These are phyloP conservation scores for Standfussiana lucernea DNA, from an alignment of 2,888 invertebrate species.

Conservation along the genomic window DNA sequence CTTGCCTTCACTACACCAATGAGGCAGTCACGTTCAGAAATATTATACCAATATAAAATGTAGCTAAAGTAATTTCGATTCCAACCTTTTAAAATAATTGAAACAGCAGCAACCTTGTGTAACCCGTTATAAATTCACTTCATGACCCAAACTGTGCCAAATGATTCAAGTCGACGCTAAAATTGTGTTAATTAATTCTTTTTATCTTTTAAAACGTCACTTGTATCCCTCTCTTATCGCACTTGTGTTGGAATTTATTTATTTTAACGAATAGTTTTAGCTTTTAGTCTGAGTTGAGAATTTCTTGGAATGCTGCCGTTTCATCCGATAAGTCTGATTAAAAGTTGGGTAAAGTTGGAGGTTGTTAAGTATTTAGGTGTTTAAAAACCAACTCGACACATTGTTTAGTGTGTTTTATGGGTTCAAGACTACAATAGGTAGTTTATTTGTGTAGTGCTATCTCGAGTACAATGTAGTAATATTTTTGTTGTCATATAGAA, in stretches of 20 bases:
- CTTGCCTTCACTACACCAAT: background rate
- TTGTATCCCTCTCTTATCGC: conserved; percentile 48
- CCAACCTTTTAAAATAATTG: conserved; percentile 12
- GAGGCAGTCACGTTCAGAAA: background rate
- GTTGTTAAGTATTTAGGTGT: conserved; percentile 38
- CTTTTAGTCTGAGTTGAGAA: conserved; percentile 2
- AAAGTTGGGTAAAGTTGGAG: conserved; percentile 30
- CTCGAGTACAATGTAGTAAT: background rate
- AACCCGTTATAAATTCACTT: conserved; percentile 27
- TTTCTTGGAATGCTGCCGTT: conserved; percentile 43
- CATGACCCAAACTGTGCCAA: conserved; percentile 54
- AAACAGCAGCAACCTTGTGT: conserved; percentile 2
- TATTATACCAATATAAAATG: background rate
- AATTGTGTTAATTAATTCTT: conserved; percentile 56
- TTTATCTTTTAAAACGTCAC: conserved; percentile 48
- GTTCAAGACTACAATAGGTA: background rate
- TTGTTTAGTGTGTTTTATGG: conserved; percentile 16
- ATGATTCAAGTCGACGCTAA: conserved; percentile 28
- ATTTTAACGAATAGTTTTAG: conserved; percentile 54
- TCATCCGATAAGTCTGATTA: conserved; percentile 29
- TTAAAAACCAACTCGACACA: conserved; percentile 23
- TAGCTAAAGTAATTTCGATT: background rate
- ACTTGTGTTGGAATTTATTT: conserved; percentile 52
- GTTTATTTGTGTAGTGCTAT: background rate
- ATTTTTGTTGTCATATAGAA: background rate